Conservation (phyloP, 2,888 invertebrate species). For the Neoaliturus tenellus region DNA sequence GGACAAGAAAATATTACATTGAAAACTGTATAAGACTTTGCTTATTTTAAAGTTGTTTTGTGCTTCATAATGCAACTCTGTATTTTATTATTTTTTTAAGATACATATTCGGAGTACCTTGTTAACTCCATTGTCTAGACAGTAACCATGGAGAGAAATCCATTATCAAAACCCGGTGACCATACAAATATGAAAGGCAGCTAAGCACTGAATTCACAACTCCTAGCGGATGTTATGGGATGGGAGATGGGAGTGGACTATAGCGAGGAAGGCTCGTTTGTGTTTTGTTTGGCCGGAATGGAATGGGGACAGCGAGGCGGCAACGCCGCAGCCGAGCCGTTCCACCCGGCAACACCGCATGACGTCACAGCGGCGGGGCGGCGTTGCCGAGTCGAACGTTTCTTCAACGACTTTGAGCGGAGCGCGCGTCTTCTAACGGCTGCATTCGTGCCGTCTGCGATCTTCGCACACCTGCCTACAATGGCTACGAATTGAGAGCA, state of each 20-base stretch:
- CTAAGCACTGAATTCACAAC: too few species aligned
- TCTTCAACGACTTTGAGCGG: not conserved
- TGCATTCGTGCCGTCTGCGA: not conserved
- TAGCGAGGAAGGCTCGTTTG: constrained; percentile 2
- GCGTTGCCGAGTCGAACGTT: not conserved
- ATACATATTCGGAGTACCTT: too few species aligned
- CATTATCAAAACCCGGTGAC: too few species aligned
- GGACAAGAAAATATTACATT: too few species aligned
- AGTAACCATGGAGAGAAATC: too few species aligned
- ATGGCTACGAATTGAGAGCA: too few species aligned
- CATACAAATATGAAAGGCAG: too few species aligned
- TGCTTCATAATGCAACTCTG: too few species aligned
- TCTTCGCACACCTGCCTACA: not conserved
- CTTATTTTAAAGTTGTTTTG: too few species aligned
- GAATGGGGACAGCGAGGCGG: constrained; percentile 24
- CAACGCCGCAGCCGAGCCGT: constrained; percentile 34
- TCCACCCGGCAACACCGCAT: constrained; percentile 1
- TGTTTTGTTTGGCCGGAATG: constrained; percentile 22
- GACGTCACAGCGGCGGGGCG: not conserved
- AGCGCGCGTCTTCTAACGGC: constrained; percentile 27
- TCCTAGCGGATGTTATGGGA: not conserved
- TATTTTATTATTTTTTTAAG: too few species aligned
- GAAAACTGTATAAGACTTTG: too few species aligned
- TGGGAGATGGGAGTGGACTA: not conserved
- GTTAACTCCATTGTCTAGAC: too few species aligned